These are phyloP conservation scores for Deroptyus accipitrinus DNA, from an alignment of 2,113 vertebrate species.

Conservation along the genomic window DNA sequence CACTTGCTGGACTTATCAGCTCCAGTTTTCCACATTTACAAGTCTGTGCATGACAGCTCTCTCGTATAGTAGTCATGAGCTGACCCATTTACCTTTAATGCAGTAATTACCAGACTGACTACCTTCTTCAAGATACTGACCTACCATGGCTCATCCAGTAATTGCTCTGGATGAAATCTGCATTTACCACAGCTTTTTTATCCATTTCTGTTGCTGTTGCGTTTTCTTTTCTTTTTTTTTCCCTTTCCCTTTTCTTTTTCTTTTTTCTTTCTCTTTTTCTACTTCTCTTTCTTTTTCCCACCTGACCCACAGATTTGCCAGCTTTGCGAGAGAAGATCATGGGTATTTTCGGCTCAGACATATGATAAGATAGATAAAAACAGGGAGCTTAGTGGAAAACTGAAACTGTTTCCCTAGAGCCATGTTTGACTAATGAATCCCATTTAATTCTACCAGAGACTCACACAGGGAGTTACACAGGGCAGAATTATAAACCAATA, in stretches of 20 bases:
- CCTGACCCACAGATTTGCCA: neutral
- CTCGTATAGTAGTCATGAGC: neutral
- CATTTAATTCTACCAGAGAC: neutral
- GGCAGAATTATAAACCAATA: neutral
- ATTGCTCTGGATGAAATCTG: neutral
- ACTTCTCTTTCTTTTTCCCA: neutral
- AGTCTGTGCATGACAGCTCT: neutral
- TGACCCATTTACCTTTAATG: neutral
- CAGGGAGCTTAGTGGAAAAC: neutral
- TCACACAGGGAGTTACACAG: neutral
- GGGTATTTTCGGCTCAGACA: neutral
- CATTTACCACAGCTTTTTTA: neutral
- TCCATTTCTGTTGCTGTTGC: neutral
- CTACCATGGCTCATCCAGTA: neutral
- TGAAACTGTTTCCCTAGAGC: neutral
- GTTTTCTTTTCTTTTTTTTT: neutral
- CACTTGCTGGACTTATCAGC: neutral
- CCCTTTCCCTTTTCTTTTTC: no score
- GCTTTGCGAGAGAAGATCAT: neutral
- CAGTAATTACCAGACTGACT: neutral
- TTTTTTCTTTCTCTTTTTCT: neutral
- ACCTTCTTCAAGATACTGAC: neutral
- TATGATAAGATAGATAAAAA: neutral
- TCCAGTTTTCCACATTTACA: neutral
- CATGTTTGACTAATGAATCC: neutral